Conservation (phyloP, 1,140 invertebrate genomes). For the Heliconius melpomene region DNA sequence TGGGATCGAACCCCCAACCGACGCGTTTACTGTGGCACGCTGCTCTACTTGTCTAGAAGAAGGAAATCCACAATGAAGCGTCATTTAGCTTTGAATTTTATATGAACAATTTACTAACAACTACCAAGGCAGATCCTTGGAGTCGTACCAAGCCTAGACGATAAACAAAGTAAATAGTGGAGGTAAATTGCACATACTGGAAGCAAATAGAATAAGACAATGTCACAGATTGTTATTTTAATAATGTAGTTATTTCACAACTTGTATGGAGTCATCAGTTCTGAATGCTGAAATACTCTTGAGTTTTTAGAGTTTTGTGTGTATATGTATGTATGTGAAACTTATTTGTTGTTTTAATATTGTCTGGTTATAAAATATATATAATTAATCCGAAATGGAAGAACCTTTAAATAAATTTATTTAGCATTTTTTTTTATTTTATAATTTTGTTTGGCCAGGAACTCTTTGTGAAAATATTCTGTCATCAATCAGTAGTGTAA, state of each 20-base stretch:
- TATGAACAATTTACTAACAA: neutral
- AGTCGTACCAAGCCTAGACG: neutral
- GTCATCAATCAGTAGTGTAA: no score
- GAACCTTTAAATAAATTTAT: no score
- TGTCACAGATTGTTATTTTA: constrained; percentile 10
- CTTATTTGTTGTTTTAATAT: no score
- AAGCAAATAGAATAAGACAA: constrained; percentile 9
- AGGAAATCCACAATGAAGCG: neutral
- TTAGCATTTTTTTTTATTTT: no score
- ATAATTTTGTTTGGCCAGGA: no score
- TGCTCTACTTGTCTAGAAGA: neutral
- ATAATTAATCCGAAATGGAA: no score
- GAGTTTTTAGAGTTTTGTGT: no score
- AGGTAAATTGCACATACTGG: constrained; percentile 12
- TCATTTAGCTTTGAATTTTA: constrained; percentile 5
- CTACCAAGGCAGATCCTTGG: neutral
- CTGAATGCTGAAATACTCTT: neutral
- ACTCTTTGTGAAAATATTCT: no score
- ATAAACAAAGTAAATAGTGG: constrained; percentile 1
- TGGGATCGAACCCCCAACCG: no score
- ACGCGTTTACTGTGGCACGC: no score
- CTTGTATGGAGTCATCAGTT: neutral
- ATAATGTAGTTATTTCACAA: constrained; percentile 9
- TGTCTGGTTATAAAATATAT: no score
- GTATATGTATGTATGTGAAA: no score